phyloP scores from a whole-genome alignment of 2,888 invertebrate genomes.

The Clostera curtula region DNA sequence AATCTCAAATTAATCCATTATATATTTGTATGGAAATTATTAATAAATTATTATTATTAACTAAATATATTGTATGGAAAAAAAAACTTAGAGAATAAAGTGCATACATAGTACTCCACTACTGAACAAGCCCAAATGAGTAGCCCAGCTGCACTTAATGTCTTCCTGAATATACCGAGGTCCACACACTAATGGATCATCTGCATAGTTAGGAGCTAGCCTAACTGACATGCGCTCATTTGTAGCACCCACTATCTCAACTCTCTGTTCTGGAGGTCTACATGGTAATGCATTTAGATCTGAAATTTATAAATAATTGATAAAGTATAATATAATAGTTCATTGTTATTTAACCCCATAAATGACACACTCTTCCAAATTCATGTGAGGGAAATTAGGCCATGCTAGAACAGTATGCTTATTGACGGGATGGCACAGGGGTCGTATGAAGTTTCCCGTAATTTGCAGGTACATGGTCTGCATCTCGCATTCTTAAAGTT shows the following conservation, averaged over 20 bases:
- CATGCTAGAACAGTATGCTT: too few species aligned
- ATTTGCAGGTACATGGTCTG: too few species aligned
- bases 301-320: constrained; percentile 34
- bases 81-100: not conserved
- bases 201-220: constrained; percentile 80
- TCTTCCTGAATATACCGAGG: constrained; percentile 82
- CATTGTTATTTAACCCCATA: too few species aligned
- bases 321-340: not conserved
- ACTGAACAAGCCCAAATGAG: constrained; percentile 76
- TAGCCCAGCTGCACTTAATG: constrained; percentile 76
- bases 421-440: too few species aligned
- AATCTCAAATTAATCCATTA: too few species aligned
- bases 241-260: constrained; percentile 79
- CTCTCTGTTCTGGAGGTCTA: constrained; percentile 73
- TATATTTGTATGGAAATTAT: too few species aligned
- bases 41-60: not conserved
- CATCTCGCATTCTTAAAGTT: too few species aligned
- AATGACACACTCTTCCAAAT: too few species aligned
- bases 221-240: constrained; percentile 73
- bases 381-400: too few species aligned
- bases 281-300: constrained; percentile 82
- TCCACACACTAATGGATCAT: constrained; percentile 84
- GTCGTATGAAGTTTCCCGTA: too few species aligned
- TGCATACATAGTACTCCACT: constrained; percentile 84
- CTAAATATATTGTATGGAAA: not conserved